Evolutionary conservation across 2,113 vertebrate species (phyloP).

Genomic region (Montifringilla adamsi): DNA sequence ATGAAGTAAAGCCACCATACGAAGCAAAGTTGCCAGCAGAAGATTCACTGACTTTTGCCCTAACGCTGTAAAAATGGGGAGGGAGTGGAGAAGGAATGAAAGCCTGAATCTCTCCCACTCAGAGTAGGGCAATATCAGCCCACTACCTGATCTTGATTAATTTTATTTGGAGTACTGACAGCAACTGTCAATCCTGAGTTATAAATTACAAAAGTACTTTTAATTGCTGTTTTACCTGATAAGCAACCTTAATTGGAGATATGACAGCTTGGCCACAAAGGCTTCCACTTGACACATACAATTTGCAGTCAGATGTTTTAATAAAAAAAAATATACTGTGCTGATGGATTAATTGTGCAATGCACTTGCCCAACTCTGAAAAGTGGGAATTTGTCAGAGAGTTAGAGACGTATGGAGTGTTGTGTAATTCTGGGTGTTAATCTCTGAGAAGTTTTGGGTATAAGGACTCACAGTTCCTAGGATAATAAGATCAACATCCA

Average conservation of each 20-base stretch:
- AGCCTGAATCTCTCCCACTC: conserved; percentile 22
- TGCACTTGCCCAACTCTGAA: conserved; percentile 17
- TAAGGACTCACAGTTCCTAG: conserved; percentile 55
- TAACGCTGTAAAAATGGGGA: background rate
- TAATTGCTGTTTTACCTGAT: background rate
- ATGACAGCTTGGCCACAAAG: background rate
- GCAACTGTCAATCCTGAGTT: background rate
- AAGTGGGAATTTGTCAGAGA: conserved; percentile 22
- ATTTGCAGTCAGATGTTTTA: background rate
- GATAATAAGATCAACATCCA: conserved; percentile 51
- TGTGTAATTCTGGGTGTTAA: conserved; percentile 13
- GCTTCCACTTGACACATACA: background rate
- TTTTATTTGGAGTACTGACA: background rate
- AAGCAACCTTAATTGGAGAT: background rate
- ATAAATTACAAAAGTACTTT: background rate
- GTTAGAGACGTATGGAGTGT: background rate
- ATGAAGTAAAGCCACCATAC: background rate
- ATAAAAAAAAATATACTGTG: background rate
- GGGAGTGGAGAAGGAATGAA: background rate
- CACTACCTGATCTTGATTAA: background rate
- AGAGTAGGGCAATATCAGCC: conserved; percentile 20
- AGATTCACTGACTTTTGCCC: background rate
- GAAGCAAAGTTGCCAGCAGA: background rate
- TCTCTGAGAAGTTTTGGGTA: background rate
- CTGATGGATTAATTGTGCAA: background rate